Conservation (phyloP, 23 tunicate genomes). For the Oikopleura albicans region DNA sequence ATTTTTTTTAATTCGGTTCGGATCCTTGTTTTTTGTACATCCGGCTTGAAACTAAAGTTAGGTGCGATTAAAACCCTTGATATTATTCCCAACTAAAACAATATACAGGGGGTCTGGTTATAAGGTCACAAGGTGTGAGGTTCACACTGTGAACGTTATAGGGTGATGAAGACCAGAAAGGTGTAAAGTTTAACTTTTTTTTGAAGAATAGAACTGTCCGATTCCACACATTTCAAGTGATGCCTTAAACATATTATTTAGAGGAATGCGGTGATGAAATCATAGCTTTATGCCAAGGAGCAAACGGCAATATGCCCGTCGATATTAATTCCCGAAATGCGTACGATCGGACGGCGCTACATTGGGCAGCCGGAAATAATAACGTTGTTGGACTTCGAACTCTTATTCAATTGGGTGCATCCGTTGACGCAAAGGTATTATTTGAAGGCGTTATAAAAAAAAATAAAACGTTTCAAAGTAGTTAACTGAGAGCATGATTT, state of each 20-base stretch:
- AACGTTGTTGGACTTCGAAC: conserved; percentile 30
- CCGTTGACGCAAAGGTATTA: conserved; percentile 30
- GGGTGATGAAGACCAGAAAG: too few relatives aligned
- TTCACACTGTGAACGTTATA: too few relatives aligned
- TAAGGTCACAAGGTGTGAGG: too few relatives aligned
- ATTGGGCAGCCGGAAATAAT: conserved; percentile 84
- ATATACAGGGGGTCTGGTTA: too few relatives aligned
- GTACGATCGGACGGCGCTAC: conserved; percentile 49
- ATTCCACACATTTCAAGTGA: background rate
- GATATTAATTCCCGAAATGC: background rate
- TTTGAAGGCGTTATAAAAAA: background rate
- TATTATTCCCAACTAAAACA: too few relatives aligned
- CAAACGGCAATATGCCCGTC: background rate
- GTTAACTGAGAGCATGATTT: too few relatives aligned
- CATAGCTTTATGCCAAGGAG: background rate
- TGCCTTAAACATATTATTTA: background rate
- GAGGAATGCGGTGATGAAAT: background rate
- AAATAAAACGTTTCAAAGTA: background rate
- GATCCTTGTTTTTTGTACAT: too few relatives aligned
- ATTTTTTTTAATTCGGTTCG: too few relatives aligned
- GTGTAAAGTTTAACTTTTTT: too few relatives aligned
- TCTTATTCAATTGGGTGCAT: conserved; percentile 50
- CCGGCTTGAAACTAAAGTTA: too few relatives aligned
- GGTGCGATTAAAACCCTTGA: too few relatives aligned
- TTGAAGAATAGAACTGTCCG: too few relatives aligned